Percentiles rank a stretch among this genome's conserved stretches.
Evolutionary conservation across 2,797 vertebrate genomes (phyloP).

Genomic region (Mycteria americana): DNA sequence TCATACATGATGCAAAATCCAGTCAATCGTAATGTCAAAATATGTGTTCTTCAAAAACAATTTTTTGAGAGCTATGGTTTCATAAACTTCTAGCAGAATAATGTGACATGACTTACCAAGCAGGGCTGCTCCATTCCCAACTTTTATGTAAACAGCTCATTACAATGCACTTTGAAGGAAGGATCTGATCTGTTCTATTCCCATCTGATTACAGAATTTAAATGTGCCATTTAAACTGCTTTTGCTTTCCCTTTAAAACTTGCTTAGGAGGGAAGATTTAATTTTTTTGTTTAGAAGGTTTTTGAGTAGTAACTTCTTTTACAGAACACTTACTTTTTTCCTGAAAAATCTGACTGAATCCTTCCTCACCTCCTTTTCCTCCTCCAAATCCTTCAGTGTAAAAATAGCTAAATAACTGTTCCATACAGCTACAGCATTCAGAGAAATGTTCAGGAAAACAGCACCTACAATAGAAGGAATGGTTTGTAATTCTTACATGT

Average conservation of each 20-base stretch:
- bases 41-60: neutral
- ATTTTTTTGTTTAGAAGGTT: neutral
- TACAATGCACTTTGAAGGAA: neutral
- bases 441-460: neutral
- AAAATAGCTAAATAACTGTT: neutral
- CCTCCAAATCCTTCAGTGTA: neutral
- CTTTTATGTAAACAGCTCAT: neutral
- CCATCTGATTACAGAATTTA: neutral
- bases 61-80: neutral
- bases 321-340: neutral
- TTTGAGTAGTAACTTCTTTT: neutral
- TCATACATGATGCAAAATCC: neutral
- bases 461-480: neutral
- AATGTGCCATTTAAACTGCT: neutral
- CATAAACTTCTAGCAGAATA: neutral
- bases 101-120: neutral
- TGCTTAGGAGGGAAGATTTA: neutral
- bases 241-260: neutral
- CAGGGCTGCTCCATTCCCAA: neutral
- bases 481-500: neutral
- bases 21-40: neutral
- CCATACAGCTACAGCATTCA: neutral
- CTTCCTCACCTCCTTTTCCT: neutral
- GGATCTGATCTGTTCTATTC: neutral
- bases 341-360: neutral